Evolutionary conservation across 2,113 vertebrate species (phyloP), one percentile per base, ranked within the genome.

Genomic region (Bagarius yarrelli): DNA sequence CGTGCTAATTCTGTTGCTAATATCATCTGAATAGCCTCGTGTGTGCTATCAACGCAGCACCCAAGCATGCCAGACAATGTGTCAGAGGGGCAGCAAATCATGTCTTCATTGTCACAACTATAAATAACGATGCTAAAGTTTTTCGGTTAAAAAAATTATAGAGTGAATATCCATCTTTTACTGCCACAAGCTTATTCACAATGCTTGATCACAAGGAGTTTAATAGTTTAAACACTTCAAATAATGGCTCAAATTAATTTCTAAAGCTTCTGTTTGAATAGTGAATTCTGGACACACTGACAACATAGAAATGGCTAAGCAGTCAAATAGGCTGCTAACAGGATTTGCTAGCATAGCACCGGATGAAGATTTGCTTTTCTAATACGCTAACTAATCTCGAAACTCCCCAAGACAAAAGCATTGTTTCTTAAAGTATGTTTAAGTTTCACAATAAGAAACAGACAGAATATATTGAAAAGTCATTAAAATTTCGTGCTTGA

Each of bases 401-500:
- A 76, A 27, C 83, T 83, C 75, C 63, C 70, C 47, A 18, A 70
- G 52, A 79, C 61, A 57, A 78, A 70, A 78, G 67, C 84, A 83
- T 86, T 87, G 81, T 89, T 89, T 84, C 82, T 78, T 21, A 19
- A 61, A 63, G 75, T 89, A 88, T 69, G 78, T 89, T 92, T 92
- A 86, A 87, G 86, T 83, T 88, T 87, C 86, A 89, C 79, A 90
- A 89, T 90, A 87, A 78, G 66, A n/a, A 84, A 88, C 57, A 86
- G 88, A 91, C 87, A 89, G 92, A 93, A 90, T 87, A 88, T 89
- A 85, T 91, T 92, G 91, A 47, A 47, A 47, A 93, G 89, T 90
- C 87, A 88, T 85, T 89, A 94, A 93, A 93, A 91, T 90, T 91
- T 92, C 88, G 90, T 83, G 92, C 86, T 88, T 93, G 93, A 92